phyloP scores from a whole-genome alignment of 2,797 vertebrate species.

The Darevskia nairensis region DNA sequence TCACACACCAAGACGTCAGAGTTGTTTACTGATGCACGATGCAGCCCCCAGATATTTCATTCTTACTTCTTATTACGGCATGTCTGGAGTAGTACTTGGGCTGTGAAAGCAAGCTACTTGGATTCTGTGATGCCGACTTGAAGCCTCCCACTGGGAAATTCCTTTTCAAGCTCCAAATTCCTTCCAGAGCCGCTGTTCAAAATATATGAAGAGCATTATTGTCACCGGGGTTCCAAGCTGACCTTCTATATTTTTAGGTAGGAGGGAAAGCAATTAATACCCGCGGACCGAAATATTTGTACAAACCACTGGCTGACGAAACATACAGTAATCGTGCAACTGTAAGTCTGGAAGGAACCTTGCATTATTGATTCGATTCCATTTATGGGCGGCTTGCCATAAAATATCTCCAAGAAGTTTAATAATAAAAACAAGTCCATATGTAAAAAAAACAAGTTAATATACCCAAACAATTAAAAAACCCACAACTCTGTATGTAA shows the following conservation, averaged over 20 bases:
- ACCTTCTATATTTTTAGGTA: neutral
- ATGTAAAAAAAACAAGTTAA: no score
- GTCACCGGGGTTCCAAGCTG: constrained; percentile 30
- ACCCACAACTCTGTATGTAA: no score
- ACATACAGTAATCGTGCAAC: neutral
- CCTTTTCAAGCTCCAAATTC: constrained; percentile 75
- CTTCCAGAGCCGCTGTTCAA: constrained; percentile 76
- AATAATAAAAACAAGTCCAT: no score
- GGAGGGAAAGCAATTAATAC: neutral
- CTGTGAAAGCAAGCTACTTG: constrained; percentile 69
- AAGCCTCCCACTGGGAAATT: constrained; percentile 66
- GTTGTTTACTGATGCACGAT: neutral
- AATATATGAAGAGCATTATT: constrained; percentile 61
- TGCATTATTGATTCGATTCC: no score
- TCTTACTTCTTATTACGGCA: constrained; percentile 74
- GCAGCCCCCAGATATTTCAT: neutral
- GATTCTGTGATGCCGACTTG: constrained; percentile 58
- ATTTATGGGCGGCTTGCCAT: no score
- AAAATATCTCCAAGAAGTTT: no score
- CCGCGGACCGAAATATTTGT: constrained; percentile 1
- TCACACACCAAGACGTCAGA: neutral
- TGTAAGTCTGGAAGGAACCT: neutral
- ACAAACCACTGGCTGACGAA: neutral
- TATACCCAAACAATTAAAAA: no score
- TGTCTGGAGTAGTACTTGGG: constrained; percentile 78